Conservation (phyloP, 2,797 vertebrate genomes). For the Acomys russatus region DNA sequence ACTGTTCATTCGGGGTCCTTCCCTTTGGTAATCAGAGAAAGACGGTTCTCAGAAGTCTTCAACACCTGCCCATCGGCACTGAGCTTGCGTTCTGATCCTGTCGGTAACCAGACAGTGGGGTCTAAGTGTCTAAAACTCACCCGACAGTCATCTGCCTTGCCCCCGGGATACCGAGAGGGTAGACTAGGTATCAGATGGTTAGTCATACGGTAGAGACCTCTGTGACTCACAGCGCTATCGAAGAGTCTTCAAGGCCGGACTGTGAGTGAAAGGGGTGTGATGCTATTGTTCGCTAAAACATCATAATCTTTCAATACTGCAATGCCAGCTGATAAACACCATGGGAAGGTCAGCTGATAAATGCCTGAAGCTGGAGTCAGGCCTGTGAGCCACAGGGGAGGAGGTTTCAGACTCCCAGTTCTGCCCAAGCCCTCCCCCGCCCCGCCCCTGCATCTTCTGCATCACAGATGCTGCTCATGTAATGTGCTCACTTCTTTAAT, state of each 20-base stretch:
- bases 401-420: background rate
- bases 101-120: background rate
- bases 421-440: background rate
- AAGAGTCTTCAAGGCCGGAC: background rate
- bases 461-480: background rate
- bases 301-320: constrained; percentile 46
- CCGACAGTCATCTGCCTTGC: background rate
- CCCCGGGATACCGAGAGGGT: background rate
- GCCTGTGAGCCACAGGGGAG: background rate
- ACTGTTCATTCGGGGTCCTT: background rate
- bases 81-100: background rate
- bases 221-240: accelerated
- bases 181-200: background rate
- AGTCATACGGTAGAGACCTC: background rate
- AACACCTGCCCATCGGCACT: background rate
- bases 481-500: constrained; percentile 22
- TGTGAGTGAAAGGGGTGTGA: background rate
- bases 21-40: background rate
- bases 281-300: constrained; percentile 37
- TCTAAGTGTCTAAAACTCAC: constrained; percentile 1
- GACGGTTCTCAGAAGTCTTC: background rate
- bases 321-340: constrained; percentile 72
- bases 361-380: constrained; percentile 74
- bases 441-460: background rate
- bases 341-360: background rate